These are phyloP conservation scores for Plectropomus leopardus DNA, from an alignment of 2,113 vertebrate species.

Conservation along the genomic window DNA sequence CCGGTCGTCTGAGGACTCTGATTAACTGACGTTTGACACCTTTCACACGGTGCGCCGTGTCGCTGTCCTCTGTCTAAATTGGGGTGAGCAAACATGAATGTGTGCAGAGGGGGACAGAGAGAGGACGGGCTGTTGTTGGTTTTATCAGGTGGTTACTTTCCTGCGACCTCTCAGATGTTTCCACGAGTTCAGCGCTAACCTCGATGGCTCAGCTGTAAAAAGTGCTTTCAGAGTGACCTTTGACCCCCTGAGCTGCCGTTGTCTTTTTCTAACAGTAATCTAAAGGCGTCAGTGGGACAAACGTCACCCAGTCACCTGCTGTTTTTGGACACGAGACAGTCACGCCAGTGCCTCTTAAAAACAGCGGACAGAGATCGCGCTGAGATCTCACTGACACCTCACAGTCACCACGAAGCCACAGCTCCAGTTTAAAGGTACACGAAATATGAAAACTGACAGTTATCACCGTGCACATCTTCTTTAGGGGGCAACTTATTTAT, in stretches of 20 bases:
- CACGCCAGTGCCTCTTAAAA: background rate
- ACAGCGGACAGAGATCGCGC: too few species aligned
- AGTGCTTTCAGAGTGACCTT: background rate
- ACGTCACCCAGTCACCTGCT: background rate
- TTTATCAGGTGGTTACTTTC: slow-evolving; percentile 19
- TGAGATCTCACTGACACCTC: background rate
- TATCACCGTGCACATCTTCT: too few species aligned
- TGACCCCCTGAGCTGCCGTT: slow-evolving; percentile 25
- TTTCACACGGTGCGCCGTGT: background rate
- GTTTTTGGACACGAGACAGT: background rate
- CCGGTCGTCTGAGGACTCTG: background rate
- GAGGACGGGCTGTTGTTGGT: background rate
- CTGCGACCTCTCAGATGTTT: slow-evolving; percentile 25
- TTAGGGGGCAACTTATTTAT: too few species aligned
- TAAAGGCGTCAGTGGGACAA: background rate
- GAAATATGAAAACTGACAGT: too few species aligned
- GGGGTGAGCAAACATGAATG: background rate
- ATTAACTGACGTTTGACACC: slow-evolving; percentile 11
- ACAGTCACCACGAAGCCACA: background rate
- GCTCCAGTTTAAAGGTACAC: too few species aligned
- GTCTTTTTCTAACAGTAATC: background rate
- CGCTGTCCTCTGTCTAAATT: background rate
- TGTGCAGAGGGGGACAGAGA: background rate
- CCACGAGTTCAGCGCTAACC: background rate
- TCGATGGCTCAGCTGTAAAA: slow-evolving; percentile 16